Evolutionary conservation across 2,888 invertebrate species (phyloP).

Genomic region (Euplexia lucipara): DNA sequence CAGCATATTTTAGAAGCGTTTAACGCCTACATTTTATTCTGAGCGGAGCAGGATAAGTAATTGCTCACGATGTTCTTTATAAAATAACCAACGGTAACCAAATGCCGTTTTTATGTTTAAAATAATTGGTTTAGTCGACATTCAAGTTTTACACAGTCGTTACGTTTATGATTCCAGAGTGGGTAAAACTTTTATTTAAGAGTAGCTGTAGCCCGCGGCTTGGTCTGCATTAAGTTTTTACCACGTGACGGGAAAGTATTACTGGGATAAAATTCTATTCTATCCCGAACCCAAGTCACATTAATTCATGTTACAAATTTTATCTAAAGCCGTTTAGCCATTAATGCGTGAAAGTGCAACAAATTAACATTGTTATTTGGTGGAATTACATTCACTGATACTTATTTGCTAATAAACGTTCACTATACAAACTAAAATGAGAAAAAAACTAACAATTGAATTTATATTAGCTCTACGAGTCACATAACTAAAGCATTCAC

Average conservation of each 20-base stretch:
- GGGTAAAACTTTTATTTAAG: too few relatives aligned
- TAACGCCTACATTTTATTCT: slow-evolving; percentile 43
- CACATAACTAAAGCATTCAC: slow-evolving; percentile 42
- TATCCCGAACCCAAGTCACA: too few relatives aligned
- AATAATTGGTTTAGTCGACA: slow-evolving; percentile 10
- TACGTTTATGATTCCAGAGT: neutral
- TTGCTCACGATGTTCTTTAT: slow-evolving; percentile 28
- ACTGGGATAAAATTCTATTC: too few relatives aligned
- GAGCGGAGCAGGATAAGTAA: slow-evolving; percentile 26
- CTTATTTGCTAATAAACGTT: neutral
- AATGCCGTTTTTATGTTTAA: slow-evolving; percentile 1
- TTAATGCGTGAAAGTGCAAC: too few relatives aligned
- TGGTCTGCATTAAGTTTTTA: too few relatives aligned
- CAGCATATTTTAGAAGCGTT: slow-evolving; percentile 41
- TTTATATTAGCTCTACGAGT: neutral
- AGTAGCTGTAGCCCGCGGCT: too few relatives aligned
- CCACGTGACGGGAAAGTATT: too few relatives aligned
- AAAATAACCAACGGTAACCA: slow-evolving; percentile 41
- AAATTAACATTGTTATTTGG: neutral
- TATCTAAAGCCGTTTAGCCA: too few relatives aligned
- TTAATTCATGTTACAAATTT: too few relatives aligned
- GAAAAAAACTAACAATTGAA: neutral
- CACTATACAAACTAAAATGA: neutral
- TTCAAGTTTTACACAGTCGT: neutral
- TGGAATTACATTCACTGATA: neutral